Evolutionary conservation across 92 coral and sea anemone genomes (phyloP), one percentile per base, ranked within the genome.

Genomic region (Heliopora coerulea): DNA sequence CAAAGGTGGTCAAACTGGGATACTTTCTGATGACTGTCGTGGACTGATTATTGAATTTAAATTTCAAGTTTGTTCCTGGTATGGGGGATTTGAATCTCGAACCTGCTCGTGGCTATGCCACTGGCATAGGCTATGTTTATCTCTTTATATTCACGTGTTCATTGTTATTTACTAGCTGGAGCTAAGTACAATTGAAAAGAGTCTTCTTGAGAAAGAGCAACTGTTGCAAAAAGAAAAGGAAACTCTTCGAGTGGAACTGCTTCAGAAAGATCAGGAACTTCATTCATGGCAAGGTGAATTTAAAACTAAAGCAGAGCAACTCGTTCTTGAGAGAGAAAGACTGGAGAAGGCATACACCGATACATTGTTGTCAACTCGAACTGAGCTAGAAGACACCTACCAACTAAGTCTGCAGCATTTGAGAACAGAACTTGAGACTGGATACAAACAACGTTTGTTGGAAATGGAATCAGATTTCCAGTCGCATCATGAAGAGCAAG

Each of bases 211-310:
- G 74, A 93, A 93, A 65, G 98, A 93, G 72, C 91, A 90, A 18
- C 74, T 82, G 49, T 65, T 93, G 1, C 46, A 88, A 4, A 83
- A 78, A 27, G 98, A 93, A 61, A 88, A 82, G 54, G 95, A 90
- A 58, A 80, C 75, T 20, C 89, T 95, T 25, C 95, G 88, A 30
- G 84, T 81, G 56, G 96, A 88, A 68, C 89, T 95, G 89, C 83
- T 78, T 37, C 87, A 87, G n/a, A 95, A 90, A 56, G 99, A 95
- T 49, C 74, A 27, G 14, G 95, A 88, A 44, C 61, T 95, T 12
- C 97, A 90, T 46, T 90, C 91, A 65, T 95, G 99, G 99, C 91
- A 95, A 75, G 85, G 83, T 41, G 96, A 95, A 62, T 86, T 95
- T 78, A 88, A 90, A 58, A 81, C 85, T 25, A 95, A 86, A 48